Evolutionary conservation across 2,113 vertebrate species (phyloP), one percentile per base, ranked within the genome.

Genomic region (Trichomycterus rosablanca): DNA sequence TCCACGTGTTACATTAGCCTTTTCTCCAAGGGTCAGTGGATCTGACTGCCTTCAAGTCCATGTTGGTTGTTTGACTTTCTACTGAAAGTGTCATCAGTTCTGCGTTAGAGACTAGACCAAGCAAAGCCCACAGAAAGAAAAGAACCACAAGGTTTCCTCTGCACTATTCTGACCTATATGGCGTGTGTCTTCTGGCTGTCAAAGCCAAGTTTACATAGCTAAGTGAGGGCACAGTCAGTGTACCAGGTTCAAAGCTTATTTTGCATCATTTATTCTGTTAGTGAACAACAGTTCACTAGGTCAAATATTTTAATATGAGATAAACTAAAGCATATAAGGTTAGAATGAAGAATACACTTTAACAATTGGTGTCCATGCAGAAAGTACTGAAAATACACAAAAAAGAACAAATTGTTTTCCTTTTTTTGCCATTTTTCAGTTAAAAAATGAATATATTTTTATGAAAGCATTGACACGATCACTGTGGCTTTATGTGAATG

Each of bases 41-140:
- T 66, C 54, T 72, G 74, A 78, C 62, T 71, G 76, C 72, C 80
- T 84, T 82, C 68, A 78, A 72, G 75, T 63, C 67, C 75, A 66
- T 69, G 72, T 74, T n/a, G 79, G 80, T 52, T 66, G 54, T 62
- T 86, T 81, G 80, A 78, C 79, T 85, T 82, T 87, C 78, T 66
- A 66, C 76, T 81, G 79, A 76, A 79, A 72, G 79, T 76, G 78
- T 82, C 81, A 82, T 84, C 72, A 54, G 81, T 79, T 83, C 80
- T 73, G 73, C 83, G n/a, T n/a, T n/a, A n/a, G n/a, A n/a, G n/a
- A n/a, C n/a, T n/a, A n/a, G n/a, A n/a, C n/a, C n/a, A n/a, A n/a
- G 76, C 77, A 81, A 75, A 80, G 84, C 81, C 80, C 77, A 43
- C 7, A n/a, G n/a, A 66, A 67, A 52, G 63, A 55, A 70, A 71